phyloP scores from a whole-genome alignment of 2,888 invertebrate genomes.

The Omphaloscelis lunosa region DNA sequence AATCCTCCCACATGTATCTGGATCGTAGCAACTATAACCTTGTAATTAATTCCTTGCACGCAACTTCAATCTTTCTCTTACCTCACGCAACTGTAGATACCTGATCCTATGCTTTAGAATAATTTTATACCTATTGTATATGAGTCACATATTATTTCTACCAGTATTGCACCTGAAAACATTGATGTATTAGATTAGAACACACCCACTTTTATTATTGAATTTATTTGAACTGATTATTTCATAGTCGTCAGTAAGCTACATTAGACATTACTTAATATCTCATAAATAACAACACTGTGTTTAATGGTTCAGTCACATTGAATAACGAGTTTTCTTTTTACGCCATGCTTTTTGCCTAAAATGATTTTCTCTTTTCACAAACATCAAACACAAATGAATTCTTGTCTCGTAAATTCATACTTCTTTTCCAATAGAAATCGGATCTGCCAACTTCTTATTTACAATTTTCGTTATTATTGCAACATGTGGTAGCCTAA shows the following conservation, averaged over 20 bases:
- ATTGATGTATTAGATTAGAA: conserved; percentile 62
- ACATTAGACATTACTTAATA: conserved; percentile 29
- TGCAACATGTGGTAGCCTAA: conserved; percentile 54
- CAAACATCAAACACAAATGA: conserved; percentile 86
- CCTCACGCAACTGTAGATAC: conserved; percentile 79
- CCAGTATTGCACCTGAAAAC: conserved; percentile 73
- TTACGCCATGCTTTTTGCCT: conserved; percentile 72
- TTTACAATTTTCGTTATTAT: conserved; percentile 67
- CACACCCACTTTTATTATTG: conserved; percentile 53
- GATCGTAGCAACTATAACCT: conserved; percentile 76
- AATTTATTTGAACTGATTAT: conserved; percentile 38
- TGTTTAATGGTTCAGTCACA: conserved; percentile 43
- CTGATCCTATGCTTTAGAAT: conserved; percentile 75
- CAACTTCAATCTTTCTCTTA: conserved; percentile 69
- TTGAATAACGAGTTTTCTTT: conserved; percentile 56
- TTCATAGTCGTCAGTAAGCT: conserved; percentile 33
- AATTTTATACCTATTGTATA: conserved; percentile 61
- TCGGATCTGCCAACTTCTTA: conserved; percentile 74
- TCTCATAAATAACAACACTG: conserved; percentile 45
- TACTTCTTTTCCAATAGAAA: conserved; percentile 65
- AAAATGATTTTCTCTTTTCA: conserved; percentile 88
- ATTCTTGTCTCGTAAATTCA: conserved; percentile 64
- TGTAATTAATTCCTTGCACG: conserved; percentile 80
- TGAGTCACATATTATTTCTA: conserved; percentile 66
- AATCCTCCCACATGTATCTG: conserved; percentile 76